Evolutionary conservation across 2,113 vertebrate species (phyloP), one percentile per base, ranked within the genome.

Genomic region (Turdus rufiventris): DNA sequence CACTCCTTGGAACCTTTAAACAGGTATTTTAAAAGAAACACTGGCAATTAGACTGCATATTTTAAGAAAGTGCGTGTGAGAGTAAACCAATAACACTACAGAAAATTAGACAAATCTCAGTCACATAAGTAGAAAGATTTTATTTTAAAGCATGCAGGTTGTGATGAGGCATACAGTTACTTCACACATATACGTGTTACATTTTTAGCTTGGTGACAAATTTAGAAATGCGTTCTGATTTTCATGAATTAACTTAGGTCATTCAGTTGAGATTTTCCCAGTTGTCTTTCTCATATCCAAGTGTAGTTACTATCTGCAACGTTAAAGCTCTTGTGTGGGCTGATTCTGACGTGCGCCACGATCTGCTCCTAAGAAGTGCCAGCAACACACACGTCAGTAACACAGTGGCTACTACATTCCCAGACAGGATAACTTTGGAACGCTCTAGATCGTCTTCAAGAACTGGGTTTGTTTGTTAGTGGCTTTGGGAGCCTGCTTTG

Each of bases 61-160:
- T 92, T 62, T 51, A 33, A 47, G n/a, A 15, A 81, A 83, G 18
- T 9, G 2, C n/a, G 40, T 28, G 14, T 12, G 20, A 83, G 50
- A 80, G 5, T 29, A 81, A 84, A 72, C 6, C 45, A 58, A 9
- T 20, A 68, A 42, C 14, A 66, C n/a, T 31, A 70, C 43, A 80
- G 74, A 83, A 93, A 94, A 91, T 12, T 3, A 88, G 26, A 86
- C 45, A 25, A 81, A 72, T 40, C 24, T 75, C 60, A 68, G 48
- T 61, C n/a, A 9, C 36, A 15, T 72, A 50, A 86, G 40, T 21
- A 28, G 58, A 79, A 92, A 76, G 33, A 29, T 34, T 94, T 91
- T 95, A 93, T 95, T 96, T 93, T 60, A 83, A 92, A 86, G 33
- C 25, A 45, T 8, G 31, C 58, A 91, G 57, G 48, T n/a, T 93